A percentile compares a stretch with the other conserved stretches of the same genome.
These are phyloP conservation scores for Torymus auratus DNA, from an alignment of 2,888 invertebrate genomes.

Conservation along the genomic window DNA sequence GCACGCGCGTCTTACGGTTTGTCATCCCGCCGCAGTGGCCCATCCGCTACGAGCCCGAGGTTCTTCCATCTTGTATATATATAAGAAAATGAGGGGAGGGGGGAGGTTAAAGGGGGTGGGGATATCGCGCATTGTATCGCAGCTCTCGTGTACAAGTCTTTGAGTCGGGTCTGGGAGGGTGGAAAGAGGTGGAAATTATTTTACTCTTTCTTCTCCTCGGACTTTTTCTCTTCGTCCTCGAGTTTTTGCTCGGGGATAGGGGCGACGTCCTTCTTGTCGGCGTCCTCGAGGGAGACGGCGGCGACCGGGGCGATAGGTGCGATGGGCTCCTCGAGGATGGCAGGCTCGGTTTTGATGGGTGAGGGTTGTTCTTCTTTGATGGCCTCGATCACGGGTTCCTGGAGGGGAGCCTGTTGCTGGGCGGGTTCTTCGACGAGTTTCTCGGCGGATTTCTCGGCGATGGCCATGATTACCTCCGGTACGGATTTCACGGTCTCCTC, in stretches of 20 bases:
- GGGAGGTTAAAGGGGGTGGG: not conserved
- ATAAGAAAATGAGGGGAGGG: not conserved
- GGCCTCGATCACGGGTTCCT: constrained; percentile 9
- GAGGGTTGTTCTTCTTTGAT: constrained; percentile 19
- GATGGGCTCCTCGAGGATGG: not conserved
- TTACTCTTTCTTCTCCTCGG: constrained; percentile 36
- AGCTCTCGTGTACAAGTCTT: constrained; percentile 35
- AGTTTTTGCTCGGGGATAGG: not conserved
- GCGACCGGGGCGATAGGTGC: not conserved
- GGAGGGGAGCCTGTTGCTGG: constrained; percentile 44
- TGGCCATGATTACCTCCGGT: constrained; percentile 73
- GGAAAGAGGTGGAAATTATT: not conserved
- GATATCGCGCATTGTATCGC: constrained; percentile 48
- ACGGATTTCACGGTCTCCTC: constrained; percentile 56
- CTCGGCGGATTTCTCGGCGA: constrained; percentile 68
- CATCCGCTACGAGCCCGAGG: constrained; percentile 69
- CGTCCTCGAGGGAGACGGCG: not conserved
- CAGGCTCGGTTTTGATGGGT: not conserved
- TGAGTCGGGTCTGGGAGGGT: too few relatives aligned
- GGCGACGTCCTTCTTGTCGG: constrained; percentile 17
- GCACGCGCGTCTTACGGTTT: constrained; percentile 62
- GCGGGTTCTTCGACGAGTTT: constrained; percentile 51
- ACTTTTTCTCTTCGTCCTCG: constrained; percentile 11
- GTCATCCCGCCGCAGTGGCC: constrained; percentile 43
- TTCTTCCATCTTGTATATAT: constrained; percentile 18